These are phyloP conservation scores for Hemicordylus capensis DNA, from an alignment of 2,113 vertebrate genomes.

Conservation along the genomic window DNA sequence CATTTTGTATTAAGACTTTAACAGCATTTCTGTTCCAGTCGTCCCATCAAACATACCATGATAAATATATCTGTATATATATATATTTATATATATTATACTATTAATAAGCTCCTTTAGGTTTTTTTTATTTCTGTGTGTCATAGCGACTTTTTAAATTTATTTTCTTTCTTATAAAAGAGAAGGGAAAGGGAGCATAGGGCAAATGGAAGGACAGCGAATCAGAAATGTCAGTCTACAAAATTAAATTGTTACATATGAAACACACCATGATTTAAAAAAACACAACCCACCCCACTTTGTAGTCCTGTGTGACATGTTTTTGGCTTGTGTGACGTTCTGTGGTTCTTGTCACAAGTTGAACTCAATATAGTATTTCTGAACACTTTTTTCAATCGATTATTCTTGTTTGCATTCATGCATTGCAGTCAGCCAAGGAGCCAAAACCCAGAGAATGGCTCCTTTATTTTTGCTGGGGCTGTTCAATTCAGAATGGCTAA, in stretches of 20 bases:
- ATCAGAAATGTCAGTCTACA: constrained; percentile 70
- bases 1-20: constrained; percentile 73
- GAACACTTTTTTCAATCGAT: constrained; percentile 62
- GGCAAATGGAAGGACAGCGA: constrained; percentile 73
- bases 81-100: constrained; percentile 77
- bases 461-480: constrained; percentile 62
- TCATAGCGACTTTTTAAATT: constrained; percentile 81
- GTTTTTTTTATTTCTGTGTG: constrained; percentile 72
- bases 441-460: constrained; percentile 69
- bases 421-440: constrained; percentile 70
- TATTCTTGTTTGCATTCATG: constrained; percentile 67
- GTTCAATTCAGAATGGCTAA: constrained; percentile 42
- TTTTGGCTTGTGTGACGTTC: constrained; percentile 70
- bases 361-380: constrained; percentile 66
- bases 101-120: constrained; percentile 80
- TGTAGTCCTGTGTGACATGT: constrained; percentile 56
- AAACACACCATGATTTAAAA: constrained; percentile 64
- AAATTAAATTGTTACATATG: constrained; percentile 76
- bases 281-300: constrained; percentile 43
- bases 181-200: constrained; percentile 72
- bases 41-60: constrained; percentile 80
- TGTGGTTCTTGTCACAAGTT: constrained; percentile 65
- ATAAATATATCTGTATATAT: constrained; percentile 86
- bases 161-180: constrained; percentile 76
- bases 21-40: constrained; percentile 89